Percentiles rank a stretch among this genome's conserved stretches.
phyloP scores from a whole-genome alignment of 1,140 invertebrate genomes.

The Pygmarrhopalites habei region DNA sequence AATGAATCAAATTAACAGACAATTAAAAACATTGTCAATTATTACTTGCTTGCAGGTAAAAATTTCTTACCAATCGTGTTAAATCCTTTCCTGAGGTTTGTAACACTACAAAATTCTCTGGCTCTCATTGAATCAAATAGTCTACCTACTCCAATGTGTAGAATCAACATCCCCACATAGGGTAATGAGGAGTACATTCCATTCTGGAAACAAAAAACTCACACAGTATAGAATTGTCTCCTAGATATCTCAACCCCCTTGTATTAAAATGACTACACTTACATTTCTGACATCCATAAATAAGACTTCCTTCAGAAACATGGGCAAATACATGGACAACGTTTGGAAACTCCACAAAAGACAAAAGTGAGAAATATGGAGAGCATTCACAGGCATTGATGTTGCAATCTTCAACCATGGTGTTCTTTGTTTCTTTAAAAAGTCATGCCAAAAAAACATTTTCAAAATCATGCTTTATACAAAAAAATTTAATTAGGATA shows the following conservation, averaged over 20 bases:
- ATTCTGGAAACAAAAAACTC: slow-evolving; percentile 1
- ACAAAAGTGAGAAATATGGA: slow-evolving; percentile 53
- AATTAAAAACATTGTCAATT: too few relatives aligned
- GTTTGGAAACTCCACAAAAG: slow-evolving; percentile 57
- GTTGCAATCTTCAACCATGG: slow-evolving; percentile 51
- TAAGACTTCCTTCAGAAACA: slow-evolving; percentile 54
- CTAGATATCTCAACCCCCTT: too few relatives aligned
- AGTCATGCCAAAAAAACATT: neutral
- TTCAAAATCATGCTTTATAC: neutral
- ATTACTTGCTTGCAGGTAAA: too few relatives aligned
- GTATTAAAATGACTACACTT: too few relatives aligned
- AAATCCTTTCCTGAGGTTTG: slow-evolving; percentile 40
- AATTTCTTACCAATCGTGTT: slow-evolving; percentile 41
- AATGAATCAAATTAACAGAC: too few relatives aligned
- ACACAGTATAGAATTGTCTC: neutral
- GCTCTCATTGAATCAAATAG: slow-evolving; percentile 38
- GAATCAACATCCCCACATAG: slow-evolving; percentile 45
- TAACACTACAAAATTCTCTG: slow-evolving; percentile 34
- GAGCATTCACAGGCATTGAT: slow-evolving; percentile 51
- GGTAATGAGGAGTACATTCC: slow-evolving; percentile 48
- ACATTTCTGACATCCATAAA: slow-evolving; percentile 51
- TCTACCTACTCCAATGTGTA: slow-evolving; percentile 37
- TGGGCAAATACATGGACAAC: slow-evolving; percentile 53
- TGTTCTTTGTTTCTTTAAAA: slow-evolving; percentile 27
- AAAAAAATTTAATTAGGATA: too few relatives aligned